Percentiles rank a stretch among this genome's conserved stretches.
Evolutionary conservation across 2,888 invertebrate species (phyloP).

Genomic region (Calliopum simillimum): DNA sequence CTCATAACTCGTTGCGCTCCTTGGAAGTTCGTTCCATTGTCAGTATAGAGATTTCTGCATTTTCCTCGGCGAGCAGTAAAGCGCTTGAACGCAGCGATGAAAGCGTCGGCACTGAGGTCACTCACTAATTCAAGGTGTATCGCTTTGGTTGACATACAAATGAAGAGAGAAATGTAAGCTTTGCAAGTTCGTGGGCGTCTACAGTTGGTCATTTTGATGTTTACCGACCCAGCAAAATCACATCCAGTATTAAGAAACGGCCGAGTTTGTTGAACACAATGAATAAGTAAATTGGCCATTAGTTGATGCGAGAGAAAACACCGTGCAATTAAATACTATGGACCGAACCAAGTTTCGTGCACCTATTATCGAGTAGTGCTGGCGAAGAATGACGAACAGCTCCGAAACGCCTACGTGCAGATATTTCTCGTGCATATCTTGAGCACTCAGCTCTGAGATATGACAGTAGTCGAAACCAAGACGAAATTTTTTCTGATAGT

Average conservation of each 20-base stretch:
- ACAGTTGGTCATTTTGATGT: conserved; percentile 9
- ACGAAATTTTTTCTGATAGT: conserved; percentile 14
- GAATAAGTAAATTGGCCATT: conserved; percentile 32
- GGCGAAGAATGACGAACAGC: conserved; percentile 42
- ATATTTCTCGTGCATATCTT: conserved; percentile 30
- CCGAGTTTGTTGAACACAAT: conserved; percentile 27
- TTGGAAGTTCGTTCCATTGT: conserved; percentile 33
- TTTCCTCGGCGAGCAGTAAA: conserved; percentile 32
- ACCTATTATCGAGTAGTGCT: conserved; percentile 42
- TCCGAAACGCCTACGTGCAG: conserved; percentile 38
- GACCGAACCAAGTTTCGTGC: conserved; percentile 39
- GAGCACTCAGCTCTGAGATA: conserved; percentile 28
- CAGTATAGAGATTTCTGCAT: conserved; percentile 29
- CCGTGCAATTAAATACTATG: conserved; percentile 24
- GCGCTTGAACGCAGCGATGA: conserved; percentile 31
- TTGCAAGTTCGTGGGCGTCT: background rate
- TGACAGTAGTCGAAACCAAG: conserved; percentile 29
- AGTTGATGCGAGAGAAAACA: conserved; percentile 28
- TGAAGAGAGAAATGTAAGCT: conserved; percentile 19
- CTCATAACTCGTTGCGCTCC: conserved; percentile 11
- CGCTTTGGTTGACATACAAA: conserved; percentile 29
- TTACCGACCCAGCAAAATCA: conserved; percentile 17
- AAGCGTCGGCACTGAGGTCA: conserved; percentile 19
- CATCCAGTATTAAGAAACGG: conserved; percentile 34
- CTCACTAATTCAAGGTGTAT: conserved; percentile 33